A percentile compares a stretch with the other conserved stretches of the same genome.
phyloP scores from a whole-genome alignment of 2,113 vertebrate genomes.

The Xiphophorus hellerii region DNA sequence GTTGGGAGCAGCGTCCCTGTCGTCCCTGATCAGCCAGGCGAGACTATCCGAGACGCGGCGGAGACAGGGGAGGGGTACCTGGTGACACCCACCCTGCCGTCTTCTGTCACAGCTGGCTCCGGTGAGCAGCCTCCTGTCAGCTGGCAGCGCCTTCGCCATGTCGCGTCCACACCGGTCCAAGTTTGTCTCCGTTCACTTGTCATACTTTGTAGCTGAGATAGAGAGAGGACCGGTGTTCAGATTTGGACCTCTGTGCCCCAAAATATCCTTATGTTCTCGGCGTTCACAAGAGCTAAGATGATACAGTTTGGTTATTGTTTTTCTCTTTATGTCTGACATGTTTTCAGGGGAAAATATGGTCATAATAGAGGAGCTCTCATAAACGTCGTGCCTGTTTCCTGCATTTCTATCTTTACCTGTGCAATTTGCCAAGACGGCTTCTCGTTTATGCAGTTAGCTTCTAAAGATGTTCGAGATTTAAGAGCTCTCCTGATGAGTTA shows the following conservation, averaged over 20 bases:
- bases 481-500: no score
- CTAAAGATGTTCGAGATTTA: no score
- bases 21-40: constrained; percentile 77
- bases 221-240: neutral
- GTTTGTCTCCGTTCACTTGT: constrained; percentile 17
- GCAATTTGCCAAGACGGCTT: no score
- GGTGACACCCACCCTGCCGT: constrained; percentile 74
- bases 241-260: neutral
- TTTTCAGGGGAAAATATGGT: no score
- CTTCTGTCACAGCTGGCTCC: constrained; percentile 65
- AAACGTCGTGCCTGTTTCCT: no score
- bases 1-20: constrained; percentile 72
- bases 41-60: constrained; percentile 61
- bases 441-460: no score
- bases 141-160: constrained; percentile 14
- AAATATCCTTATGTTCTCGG: constrained; percentile 1
- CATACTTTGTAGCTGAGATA: neutral
- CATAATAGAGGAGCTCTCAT: no score
- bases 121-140: constrained; percentile 48
- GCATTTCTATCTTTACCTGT: no score
- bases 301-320: no score
- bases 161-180: constrained; percentile 7
- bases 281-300: no score
- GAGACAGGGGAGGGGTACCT: constrained; percentile 70
- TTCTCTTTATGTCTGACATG: neutral